A percentile compares a stretch with the other conserved stretches of the same genome.
phyloP scores from a whole-genome alignment of 2,797 vertebrate genomes.

The Intellagama lesueurii region DNA sequence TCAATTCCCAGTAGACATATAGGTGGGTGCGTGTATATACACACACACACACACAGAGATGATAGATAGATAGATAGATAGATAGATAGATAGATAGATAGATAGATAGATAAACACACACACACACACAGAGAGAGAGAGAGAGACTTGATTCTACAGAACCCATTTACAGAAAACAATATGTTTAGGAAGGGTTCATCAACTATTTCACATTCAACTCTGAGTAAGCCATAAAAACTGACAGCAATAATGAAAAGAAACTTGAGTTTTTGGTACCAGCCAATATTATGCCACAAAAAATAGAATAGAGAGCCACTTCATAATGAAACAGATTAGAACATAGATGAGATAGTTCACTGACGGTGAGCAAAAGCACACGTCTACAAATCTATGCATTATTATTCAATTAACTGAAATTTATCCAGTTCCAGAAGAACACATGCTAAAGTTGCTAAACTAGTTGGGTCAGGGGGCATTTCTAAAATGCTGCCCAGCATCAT shows the following conservation, averaged over 20 bases:
- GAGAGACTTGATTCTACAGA: neutral
- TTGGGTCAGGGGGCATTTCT: too few relatives aligned
- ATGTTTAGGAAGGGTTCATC: slow-evolving; percentile 34
- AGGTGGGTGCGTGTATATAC: neutral
- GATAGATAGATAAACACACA: too few relatives aligned
- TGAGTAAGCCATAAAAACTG: neutral
- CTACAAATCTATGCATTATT: neutral
- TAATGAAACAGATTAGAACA: slow-evolving; percentile 27
- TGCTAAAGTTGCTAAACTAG: neutral
- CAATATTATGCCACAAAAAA: neutral
- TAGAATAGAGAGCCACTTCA: neutral
- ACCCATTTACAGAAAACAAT: slow-evolving; percentile 13
- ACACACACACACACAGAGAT: neutral
- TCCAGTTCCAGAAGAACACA: neutral
- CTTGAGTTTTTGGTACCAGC: slow-evolving; percentile 12
- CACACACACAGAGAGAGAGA: accelerated
- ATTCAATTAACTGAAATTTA: neutral
- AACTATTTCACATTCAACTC: neutral
- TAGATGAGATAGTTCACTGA: neutral
- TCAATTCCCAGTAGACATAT: slow-evolving; percentile 5
- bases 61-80: too few relatives aligned
- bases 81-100: too few relatives aligned
- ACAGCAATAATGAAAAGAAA: slow-evolving; percentile 13
- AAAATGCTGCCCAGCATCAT: too few relatives aligned
- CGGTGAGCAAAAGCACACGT: neutral